These are phyloP conservation scores for Strix uralensis DNA, from an alignment of 2,113 vertebrate genomes.

Conservation along the genomic window DNA sequence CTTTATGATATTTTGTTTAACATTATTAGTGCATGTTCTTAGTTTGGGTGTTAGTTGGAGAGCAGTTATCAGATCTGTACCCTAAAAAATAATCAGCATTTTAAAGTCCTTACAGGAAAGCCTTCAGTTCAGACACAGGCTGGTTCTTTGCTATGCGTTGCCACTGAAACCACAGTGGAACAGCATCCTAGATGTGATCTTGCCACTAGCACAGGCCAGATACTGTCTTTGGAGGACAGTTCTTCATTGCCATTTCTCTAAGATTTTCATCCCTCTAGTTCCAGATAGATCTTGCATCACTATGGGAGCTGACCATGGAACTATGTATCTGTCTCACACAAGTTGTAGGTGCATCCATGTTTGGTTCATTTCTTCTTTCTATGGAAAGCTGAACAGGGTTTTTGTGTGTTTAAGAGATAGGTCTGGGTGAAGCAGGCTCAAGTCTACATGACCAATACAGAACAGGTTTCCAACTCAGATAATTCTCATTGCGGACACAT, in stretches of 20 bases:
- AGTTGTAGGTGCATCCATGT: background rate
- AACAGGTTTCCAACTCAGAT: background rate
- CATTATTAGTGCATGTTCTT: background rate
- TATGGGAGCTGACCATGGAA: background rate
- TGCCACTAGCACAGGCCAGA: no score
- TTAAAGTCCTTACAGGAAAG: background rate
- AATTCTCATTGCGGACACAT: background rate
- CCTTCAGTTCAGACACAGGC: background rate
- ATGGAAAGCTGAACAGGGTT: background rate
- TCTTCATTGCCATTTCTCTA: background rate
- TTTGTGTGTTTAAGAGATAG: background rate
- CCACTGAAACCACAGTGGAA: background rate
- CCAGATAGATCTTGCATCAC: background rate
- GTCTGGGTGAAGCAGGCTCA: background rate
- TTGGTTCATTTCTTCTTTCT: background rate
- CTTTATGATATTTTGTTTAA: background rate
- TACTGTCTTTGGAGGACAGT: background rate
- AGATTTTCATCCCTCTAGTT: background rate
- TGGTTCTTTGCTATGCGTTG: background rate
- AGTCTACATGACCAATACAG: background rate
- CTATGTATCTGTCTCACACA: background rate
- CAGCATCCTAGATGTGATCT: background rate
- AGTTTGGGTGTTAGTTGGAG: background rate
- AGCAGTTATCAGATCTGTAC: background rate
- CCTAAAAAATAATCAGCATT: background rate